phyloP scores from a whole-genome alignment of 2,888 invertebrate species.

The Orthosia gracilis region DNA sequence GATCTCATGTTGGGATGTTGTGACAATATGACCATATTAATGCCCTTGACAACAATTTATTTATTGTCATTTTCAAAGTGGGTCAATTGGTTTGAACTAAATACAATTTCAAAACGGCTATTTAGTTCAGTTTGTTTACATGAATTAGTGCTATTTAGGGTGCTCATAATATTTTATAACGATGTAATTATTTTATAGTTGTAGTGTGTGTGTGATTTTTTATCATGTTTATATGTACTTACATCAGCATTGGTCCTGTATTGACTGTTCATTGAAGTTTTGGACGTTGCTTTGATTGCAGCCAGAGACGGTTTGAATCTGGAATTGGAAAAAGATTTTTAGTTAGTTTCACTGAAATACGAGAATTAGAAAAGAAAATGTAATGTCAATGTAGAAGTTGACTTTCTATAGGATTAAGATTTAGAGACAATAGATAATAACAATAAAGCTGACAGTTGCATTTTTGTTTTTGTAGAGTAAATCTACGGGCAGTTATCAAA shows the following conservation, averaged over 20 bases:
- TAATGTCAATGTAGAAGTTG: neutral
- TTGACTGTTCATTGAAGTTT: slow-evolving; percentile 94
- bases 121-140: slow-evolving; percentile 89
- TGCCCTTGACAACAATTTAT: slow-evolving; percentile 66
- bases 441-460: too few species aligned
- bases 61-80: slow-evolving; percentile 60
- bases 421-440: neutral
- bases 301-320: slow-evolving; percentile 95
- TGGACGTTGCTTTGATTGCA: slow-evolving; percentile 95
- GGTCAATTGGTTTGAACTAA: slow-evolving; percentile 71
- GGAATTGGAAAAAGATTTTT: slow-evolving; percentile 66
- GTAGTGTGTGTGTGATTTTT: neutral
- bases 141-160: slow-evolving; percentile 72
- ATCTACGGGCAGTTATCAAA: too few species aligned
- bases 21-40: slow-evolving; percentile 47
- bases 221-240: slow-evolving; percentile 78
- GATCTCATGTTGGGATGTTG: slow-evolving; percentile 42
- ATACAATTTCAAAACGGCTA: slow-evolving; percentile 72
- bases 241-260: slow-evolving; percentile 90
- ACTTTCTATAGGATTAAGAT: neutral
- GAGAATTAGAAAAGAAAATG: neutral
- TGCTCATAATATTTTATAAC: neutral
- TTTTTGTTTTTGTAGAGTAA: neutral
- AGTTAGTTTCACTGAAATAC: neutral
- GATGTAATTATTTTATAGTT: neutral